A percentile compares a stretch with the other conserved stretches of the same genome.
These are phyloP conservation scores for Pammene fasciana DNA, from an alignment of 2,888 invertebrate species.

Conservation along the genomic window DNA sequence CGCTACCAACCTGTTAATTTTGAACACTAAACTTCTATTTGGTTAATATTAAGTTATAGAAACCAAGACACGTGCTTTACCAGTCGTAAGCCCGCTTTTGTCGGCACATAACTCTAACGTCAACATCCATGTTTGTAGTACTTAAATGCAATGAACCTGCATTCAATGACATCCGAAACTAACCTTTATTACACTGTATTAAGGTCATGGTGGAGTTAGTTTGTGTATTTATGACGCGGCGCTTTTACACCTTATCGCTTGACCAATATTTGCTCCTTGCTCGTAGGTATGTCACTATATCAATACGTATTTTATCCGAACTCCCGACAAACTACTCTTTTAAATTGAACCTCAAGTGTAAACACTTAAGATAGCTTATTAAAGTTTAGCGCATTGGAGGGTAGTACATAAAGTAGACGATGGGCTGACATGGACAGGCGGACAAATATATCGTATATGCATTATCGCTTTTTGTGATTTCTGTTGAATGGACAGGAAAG, in stretches of 20 bases:
- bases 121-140: slow-evolving; percentile 37
- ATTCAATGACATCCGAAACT: background rate
- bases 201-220: slow-evolving; percentile 4
- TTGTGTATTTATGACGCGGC: slow-evolving; percentile 50
- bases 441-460: slow-evolving; percentile 41
- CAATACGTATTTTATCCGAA: slow-evolving; percentile 4
- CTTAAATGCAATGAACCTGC: slow-evolving; percentile 40
- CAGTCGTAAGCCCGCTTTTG: slow-evolving; percentile 29
- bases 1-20: slow-evolving; percentile 23
- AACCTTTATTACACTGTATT: background rate
- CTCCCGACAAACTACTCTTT: background rate
- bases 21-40: slow-evolving; percentile 20
- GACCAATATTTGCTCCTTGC: slow-evolving; percentile 63
- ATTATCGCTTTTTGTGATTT: slow-evolving; percentile 43
- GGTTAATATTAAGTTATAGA: slow-evolving; percentile 34
- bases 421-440: slow-evolving; percentile 7
- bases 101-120: slow-evolving; percentile 39
- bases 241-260: slow-evolving; percentile 63
- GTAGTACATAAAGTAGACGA: background rate
- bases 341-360: background rate
- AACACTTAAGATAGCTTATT: background rate
- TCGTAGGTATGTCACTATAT: slow-evolving; percentile 40
- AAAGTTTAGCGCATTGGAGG: background rate
- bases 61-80: slow-evolving; percentile 36
- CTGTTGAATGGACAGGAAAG: slow-evolving; percentile 40